Percentiles rank a stretch among this genome's conserved stretches.
Evolutionary conservation across 2,113 vertebrate genomes (phyloP).

Genomic region (Accipiter virgatus): DNA sequence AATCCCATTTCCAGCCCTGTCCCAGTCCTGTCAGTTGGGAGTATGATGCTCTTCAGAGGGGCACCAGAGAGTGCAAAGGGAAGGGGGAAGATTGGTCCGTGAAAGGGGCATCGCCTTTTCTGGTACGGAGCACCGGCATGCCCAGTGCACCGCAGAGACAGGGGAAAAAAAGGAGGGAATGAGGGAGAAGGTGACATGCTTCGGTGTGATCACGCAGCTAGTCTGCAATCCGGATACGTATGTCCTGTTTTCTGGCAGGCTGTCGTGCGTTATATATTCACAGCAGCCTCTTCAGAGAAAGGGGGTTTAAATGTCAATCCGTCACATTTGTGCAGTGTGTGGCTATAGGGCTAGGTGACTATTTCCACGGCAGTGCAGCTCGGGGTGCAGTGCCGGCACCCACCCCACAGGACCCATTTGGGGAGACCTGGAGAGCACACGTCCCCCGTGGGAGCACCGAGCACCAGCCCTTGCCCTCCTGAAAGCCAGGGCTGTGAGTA

Average conservation of each 20-base stretch:
- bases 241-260: background rate
- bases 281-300: background rate
- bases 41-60: background rate
- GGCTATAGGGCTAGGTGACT: background rate
- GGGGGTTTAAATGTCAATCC: background rate
- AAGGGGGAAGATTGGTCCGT: background rate
- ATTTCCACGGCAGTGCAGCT: background rate
- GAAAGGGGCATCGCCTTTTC: background rate
- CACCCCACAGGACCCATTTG: rapidly evolving
- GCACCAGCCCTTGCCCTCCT: background rate
- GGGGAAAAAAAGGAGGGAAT: background rate
- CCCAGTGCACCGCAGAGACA: background rate
- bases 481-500: background rate
- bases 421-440: background rate
- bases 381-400: background rate
- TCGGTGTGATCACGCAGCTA: background rate
- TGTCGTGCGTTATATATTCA: background rate
- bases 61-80: background rate
- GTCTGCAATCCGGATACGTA: too few relatives aligned
- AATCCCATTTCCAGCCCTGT: background rate
- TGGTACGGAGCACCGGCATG: background rate
- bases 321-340: background rate
- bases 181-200: background rate
- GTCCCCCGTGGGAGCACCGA: rapidly evolving
- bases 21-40: background rate